Evolutionary conservation across 2,797 vertebrate species (phyloP).

Genomic region (Rhodeus uyekii): DNA sequence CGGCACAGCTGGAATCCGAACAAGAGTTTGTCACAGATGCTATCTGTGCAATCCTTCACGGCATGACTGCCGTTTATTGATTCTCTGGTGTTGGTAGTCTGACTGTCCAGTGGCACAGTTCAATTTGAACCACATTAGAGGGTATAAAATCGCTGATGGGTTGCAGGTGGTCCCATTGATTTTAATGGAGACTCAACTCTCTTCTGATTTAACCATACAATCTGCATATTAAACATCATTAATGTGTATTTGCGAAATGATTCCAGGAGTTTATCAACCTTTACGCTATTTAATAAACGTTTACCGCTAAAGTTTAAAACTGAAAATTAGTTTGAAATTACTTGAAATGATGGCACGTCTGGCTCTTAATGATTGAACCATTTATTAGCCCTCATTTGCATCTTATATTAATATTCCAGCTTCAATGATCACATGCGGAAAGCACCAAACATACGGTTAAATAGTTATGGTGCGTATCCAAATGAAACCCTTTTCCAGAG

Average conservation of each 20-base stretch:
- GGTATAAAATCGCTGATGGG: slow-evolving; percentile 56
- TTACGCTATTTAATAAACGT: slow-evolving; percentile 26
- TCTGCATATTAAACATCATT: slow-evolving; percentile 51
- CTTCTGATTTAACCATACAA: slow-evolving; percentile 48
- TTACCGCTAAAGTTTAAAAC: slow-evolving; percentile 10
- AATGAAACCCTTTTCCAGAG: not conserved
- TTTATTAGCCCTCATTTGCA: not conserved
- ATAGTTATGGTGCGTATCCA: not conserved
- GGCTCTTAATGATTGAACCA: slow-evolving; percentile 2
- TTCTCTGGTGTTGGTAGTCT: slow-evolving; percentile 47
- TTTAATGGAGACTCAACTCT: slow-evolving; percentile 45
- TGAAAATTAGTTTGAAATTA: slow-evolving; percentile 14
- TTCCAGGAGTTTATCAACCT: slow-evolving; percentile 32
- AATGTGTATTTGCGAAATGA: slow-evolving; percentile 52
- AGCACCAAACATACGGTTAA: not conserved
- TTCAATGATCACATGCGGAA: not conserved
- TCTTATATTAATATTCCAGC: not conserved
- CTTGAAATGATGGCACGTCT: slow-evolving; percentile 24
- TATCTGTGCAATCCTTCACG: slow-evolving; percentile 52
- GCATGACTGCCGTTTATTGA: slow-evolving; percentile 53
- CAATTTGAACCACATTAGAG: slow-evolving; percentile 54
- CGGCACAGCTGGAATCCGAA: slow-evolving; percentile 28
- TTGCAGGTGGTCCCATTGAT: slow-evolving; percentile 56
- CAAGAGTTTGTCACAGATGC: slow-evolving; percentile 46
- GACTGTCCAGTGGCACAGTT: slow-evolving; percentile 50